phyloP scores from a whole-genome alignment of 2,113 vertebrate species.

The Dissostichus mawsoni region DNA sequence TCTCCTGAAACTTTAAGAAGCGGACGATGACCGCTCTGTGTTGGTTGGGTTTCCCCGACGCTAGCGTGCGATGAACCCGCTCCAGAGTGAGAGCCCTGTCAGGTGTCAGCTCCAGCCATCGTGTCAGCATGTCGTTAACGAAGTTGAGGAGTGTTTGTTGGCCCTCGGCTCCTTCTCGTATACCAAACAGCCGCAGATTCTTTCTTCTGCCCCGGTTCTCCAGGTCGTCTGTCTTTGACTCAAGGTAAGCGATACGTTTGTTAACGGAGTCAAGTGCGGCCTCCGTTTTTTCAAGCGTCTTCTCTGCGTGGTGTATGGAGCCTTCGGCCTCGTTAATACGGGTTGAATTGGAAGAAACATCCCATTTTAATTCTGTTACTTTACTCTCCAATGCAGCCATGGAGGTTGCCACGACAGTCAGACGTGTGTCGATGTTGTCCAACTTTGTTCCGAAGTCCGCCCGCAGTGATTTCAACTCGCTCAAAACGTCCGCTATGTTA shows the following conservation, averaged over 20 bases:
- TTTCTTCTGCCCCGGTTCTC: neutral
- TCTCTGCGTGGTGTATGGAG: too few relatives aligned
- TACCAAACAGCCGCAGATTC: neutral
- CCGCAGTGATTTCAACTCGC: too few relatives aligned
- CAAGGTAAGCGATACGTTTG: neutral
- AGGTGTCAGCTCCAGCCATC: neutral
- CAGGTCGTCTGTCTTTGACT: neutral
- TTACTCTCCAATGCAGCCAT: too few relatives aligned
- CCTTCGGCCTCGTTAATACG: too few relatives aligned
- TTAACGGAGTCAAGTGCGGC: neutral
- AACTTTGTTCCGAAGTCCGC: too few relatives aligned
- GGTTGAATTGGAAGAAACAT: too few relatives aligned
- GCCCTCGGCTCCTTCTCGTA: neutral
- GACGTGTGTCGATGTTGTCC: too few relatives aligned
- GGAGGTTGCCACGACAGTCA: too few relatives aligned
- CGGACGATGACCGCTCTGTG: neutral
- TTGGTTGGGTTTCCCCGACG: neutral
- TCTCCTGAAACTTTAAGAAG: neutral
- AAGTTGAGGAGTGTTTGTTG: neutral
- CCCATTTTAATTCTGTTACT: too few relatives aligned
- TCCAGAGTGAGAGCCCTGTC: too few relatives aligned
- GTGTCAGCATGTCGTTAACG: neutral
- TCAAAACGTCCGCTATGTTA: too few relatives aligned
- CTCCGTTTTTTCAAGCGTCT: too few relatives aligned
- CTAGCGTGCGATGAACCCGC: neutral